Conservation (phyloP, 2,113 vertebrate genomes). For the Natator depressus region DNA sequence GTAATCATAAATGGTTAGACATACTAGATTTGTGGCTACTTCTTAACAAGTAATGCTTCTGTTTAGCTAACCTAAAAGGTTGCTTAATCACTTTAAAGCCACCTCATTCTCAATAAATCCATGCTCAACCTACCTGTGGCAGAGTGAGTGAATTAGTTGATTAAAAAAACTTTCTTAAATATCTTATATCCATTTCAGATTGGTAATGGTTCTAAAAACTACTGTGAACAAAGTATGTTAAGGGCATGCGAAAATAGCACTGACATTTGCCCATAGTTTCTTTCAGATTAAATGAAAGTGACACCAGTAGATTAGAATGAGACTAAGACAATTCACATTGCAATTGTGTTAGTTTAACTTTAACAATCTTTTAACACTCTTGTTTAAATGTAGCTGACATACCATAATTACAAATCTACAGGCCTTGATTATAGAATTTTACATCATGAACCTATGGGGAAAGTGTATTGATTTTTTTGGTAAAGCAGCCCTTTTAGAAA, state of each 20-base stretch:
- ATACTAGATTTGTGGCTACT: conserved; percentile 18
- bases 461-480: conserved; percentile 80
- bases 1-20: not conserved
- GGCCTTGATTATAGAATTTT: conserved; percentile 89
- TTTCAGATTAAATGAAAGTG: conserved; percentile 92
- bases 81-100: conserved; percentile 44
- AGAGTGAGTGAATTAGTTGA: conserved; percentile 41
- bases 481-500: conserved; percentile 69
- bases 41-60: conserved; percentile 9
- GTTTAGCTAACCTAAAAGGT: conserved; percentile 11
- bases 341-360: conserved; percentile 95
- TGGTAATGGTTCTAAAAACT: conserved; percentile 76
- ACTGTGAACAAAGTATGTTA: conserved; percentile 81
- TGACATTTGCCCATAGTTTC: conserved; percentile 84
- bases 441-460: conserved; percentile 84
- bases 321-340: conserved; percentile 97
- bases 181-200: conserved; percentile 68
- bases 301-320: conserved; percentile 95
- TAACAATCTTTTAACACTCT: conserved; percentile 91
- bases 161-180: conserved; percentile 30
- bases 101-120: conserved; percentile 25
- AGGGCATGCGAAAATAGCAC: conserved; percentile 84
- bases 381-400: conserved; percentile 93
- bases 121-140: not conserved
- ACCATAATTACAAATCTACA: conserved; percentile 91